phyloP scores from a whole-genome alignment of 2,888 invertebrate species.

The Xestia sexstrigata region DNA sequence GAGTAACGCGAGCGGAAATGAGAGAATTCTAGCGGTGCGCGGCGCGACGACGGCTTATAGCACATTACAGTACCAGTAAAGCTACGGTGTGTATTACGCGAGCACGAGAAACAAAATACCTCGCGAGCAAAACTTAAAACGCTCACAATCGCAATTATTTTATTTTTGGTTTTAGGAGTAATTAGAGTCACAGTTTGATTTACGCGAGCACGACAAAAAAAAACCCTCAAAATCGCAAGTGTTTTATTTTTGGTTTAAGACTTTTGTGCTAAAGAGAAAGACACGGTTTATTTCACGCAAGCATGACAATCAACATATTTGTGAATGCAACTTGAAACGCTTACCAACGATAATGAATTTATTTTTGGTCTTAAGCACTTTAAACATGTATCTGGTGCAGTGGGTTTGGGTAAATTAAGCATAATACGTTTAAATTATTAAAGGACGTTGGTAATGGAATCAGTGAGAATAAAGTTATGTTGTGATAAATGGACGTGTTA shows the following conservation, averaged over 20 bases:
- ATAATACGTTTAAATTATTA: not conserved
- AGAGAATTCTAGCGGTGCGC: constrained; percentile 58
- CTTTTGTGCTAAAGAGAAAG: constrained; percentile 11
- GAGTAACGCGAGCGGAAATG: constrained; percentile 61
- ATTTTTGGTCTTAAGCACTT: constrained; percentile 20
- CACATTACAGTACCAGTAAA: constrained; percentile 49
- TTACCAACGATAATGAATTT: constrained; percentile 3
- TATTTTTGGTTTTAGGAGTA: not conserved
- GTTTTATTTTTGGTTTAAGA: not conserved
- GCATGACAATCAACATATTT: not conserved
- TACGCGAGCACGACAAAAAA: constrained; percentile 34
- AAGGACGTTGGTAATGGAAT: not conserved
- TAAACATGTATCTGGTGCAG: constrained; percentile 12
- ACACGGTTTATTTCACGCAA: constrained; percentile 39
- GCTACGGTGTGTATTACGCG: constrained; percentile 45
- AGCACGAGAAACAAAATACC: constrained; percentile 4
- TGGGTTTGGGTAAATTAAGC: not conserved
- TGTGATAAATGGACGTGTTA: not conserved
- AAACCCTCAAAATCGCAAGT: not conserved
- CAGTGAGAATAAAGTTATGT: not conserved
- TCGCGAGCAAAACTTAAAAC: constrained; percentile 5
- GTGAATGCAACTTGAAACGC: constrained; percentile 9
- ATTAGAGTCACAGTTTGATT: constrained; percentile 26
- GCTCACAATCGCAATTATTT: not conserved
- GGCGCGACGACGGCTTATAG: constrained; percentile 51